These are phyloP conservation scores for Colletes latitarsis DNA, from an alignment of 1,140 invertebrate genomes.

Conservation along the genomic window DNA sequence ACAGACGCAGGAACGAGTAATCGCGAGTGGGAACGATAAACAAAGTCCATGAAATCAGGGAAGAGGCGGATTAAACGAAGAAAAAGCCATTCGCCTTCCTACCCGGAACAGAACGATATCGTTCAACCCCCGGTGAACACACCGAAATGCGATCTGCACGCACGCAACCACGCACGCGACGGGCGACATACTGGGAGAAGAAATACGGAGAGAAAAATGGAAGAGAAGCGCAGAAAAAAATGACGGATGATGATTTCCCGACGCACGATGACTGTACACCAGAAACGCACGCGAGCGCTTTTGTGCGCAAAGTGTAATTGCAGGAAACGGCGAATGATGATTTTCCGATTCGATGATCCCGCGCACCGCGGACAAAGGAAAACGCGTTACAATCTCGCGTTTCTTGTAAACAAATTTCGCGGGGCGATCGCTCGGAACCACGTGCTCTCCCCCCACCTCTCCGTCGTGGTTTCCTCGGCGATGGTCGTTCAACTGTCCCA, in stretches of 20 bases:
- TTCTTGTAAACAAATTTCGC: slow-evolving; percentile 44
- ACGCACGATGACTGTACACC: slow-evolving; percentile 57
- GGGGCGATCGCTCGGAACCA: slow-evolving; percentile 34
- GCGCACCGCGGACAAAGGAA: slow-evolving; percentile 48
- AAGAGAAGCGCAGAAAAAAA: slow-evolving; percentile 31
- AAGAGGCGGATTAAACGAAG: slow-evolving; percentile 34
- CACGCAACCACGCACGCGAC: slow-evolving; percentile 51
- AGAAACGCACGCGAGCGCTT: slow-evolving; percentile 58
- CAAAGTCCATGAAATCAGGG: slow-evolving; percentile 23
- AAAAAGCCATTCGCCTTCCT: slow-evolving; percentile 55
- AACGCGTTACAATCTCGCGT: slow-evolving; percentile 40
- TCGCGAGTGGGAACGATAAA: slow-evolving; percentile 22
- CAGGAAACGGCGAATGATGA: slow-evolving; percentile 66
- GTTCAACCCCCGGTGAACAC: slow-evolving; percentile 58
- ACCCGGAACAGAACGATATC: slow-evolving; percentile 59
- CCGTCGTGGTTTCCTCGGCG: too few species aligned
- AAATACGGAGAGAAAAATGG: neutral
- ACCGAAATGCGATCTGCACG: slow-evolving; percentile 42
- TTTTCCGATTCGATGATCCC: slow-evolving; percentile 66
- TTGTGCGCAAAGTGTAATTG: slow-evolving; percentile 52
- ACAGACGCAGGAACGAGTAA: neutral
- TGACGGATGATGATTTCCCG: slow-evolving; percentile 65
- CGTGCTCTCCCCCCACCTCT: neutral
- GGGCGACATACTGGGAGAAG: slow-evolving; percentile 42
- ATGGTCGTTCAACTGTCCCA: too few species aligned